A percentile compares a stretch with the other conserved stretches of the same genome.
Evolutionary conservation across 2,113 vertebrate species (phyloP).

Genomic region (Grammomys dolichurus): DNA sequence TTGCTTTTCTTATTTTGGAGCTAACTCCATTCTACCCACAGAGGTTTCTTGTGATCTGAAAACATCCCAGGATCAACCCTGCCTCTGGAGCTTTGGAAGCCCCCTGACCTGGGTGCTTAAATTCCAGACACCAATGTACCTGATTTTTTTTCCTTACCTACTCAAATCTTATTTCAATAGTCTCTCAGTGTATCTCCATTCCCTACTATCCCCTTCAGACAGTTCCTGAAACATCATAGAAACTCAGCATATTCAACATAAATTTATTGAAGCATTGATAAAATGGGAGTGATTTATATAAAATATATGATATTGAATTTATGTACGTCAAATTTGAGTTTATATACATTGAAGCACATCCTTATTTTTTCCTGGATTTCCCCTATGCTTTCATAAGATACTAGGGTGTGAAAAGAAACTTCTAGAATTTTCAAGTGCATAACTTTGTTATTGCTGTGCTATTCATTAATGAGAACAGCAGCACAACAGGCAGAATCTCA

Average conservation of each 20-base stretch:
- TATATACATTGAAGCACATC: not conserved
- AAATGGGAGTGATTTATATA: not conserved
- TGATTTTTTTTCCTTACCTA: no score
- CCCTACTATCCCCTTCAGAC: accelerated
- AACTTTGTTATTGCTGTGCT: not conserved
- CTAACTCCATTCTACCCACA: not conserved
- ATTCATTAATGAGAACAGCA: not conserved
- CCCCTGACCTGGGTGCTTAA: not conserved
- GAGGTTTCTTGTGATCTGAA: not conserved
- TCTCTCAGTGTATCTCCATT: not conserved
- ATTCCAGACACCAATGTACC: not conserved
- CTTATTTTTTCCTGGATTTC: not conserved
- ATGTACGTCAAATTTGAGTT: not conserved
- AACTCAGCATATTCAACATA: not conserved
- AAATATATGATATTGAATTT: not conserved
- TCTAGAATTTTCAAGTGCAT: not conserved
- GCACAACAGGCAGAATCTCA: not conserved
- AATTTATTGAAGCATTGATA: not conserved
- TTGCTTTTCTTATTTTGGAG: not conserved
- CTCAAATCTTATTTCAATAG: not conserved
- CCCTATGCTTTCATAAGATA: not conserved
- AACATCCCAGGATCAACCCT: accelerated
- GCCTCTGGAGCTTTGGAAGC: not conserved
- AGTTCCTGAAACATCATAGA: no score
- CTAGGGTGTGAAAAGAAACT: not conserved